A percentile compares a stretch with the other conserved stretches of the same genome.
These are phyloP conservation scores for Meleagris gallopavo DNA, from an alignment of 2,113 vertebrate species.

Conservation along the genomic window DNA sequence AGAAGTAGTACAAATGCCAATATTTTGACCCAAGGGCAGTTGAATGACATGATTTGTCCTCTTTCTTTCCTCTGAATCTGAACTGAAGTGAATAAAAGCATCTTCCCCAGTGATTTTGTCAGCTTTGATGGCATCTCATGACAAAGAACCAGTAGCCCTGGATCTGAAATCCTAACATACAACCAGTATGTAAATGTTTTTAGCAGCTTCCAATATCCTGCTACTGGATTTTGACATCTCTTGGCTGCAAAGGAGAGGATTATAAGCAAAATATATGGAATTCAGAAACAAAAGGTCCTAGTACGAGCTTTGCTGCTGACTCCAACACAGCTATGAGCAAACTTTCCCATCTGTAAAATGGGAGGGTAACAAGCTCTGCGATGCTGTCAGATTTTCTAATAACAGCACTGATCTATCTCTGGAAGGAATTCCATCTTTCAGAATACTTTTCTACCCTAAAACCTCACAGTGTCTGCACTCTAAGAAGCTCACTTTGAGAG, in stretches of 20 bases:
- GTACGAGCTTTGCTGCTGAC: neutral
- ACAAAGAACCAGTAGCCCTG: neutral
- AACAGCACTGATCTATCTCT: neutral
- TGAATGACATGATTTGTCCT: neutral
- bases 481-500: neutral
- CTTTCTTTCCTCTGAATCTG: neutral
- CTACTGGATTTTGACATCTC: neutral
- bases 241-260: neutral
- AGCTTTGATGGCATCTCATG: neutral
- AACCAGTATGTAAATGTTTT: neutral
- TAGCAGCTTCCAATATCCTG: neutral
- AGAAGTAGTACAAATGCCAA: neutral
- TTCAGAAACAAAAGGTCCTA: neutral
- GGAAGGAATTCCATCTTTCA: neutral
- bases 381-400: neutral
- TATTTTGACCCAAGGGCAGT: neutral
- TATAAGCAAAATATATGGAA: neutral
- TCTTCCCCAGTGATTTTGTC: neutral
- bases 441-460: neutral
- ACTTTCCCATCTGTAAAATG: neutral
- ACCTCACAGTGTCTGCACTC: neutral
- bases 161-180: neutral
- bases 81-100: neutral
- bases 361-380: neutral
- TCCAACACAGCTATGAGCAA: neutral